Evolutionary conservation across 2,113 vertebrate species (phyloP).

Genomic region (Hemichromis elongatus): DNA sequence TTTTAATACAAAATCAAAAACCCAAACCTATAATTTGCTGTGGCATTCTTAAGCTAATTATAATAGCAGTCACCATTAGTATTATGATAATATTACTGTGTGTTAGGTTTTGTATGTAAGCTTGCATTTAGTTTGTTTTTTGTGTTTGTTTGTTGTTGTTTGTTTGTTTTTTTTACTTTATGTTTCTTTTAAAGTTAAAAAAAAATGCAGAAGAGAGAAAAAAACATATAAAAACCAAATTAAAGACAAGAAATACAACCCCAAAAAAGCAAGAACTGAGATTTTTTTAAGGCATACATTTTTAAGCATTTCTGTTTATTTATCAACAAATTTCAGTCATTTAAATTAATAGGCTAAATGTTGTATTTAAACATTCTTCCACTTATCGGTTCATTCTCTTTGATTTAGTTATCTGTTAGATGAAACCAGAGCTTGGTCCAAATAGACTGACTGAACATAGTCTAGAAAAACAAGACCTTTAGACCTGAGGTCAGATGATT

Average conservation of each 20-base stretch:
- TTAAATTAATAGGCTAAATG: not conserved
- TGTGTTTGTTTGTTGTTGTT: too few relatives aligned
- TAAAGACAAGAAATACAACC: not conserved
- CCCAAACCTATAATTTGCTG: not conserved
- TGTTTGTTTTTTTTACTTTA: too few relatives aligned
- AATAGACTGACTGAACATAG: not conserved
- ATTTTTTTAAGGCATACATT: rapidly evolving
- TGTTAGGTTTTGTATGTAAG: too few relatives aligned
- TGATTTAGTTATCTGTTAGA: not conserved
- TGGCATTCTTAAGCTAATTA: too few relatives aligned
- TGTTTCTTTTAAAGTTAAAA: not conserved
- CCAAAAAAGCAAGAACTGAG: not conserved
- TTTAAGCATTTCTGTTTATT: not conserved
- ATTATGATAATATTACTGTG: too few relatives aligned
- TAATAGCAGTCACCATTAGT: too few relatives aligned
- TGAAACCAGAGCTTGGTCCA: not conserved
- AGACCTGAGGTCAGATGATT: not conserved
- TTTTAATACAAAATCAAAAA: not conserved
- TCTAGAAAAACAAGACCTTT: not conserved
- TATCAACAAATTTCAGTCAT: not conserved
- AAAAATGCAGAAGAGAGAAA: not conserved
- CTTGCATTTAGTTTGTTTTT: too few relatives aligned
- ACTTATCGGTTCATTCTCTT: not conserved
- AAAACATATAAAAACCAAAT: not conserved
- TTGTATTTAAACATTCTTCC: not conserved